Evolutionary conservation across 2,797 vertebrate genomes (phyloP).

Genomic region (Sciurus carolinensis): DNA sequence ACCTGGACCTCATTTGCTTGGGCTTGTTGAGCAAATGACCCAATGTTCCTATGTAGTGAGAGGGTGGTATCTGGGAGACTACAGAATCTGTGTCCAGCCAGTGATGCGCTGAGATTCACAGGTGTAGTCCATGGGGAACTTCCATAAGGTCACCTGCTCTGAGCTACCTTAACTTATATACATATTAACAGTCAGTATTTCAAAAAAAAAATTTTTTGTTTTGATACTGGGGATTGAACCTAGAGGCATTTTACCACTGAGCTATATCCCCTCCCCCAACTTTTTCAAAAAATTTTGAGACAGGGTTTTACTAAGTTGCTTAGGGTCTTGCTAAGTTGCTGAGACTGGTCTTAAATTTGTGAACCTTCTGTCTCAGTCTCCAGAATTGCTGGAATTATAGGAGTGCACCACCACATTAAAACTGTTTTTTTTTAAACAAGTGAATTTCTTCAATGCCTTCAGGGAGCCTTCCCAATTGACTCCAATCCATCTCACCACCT

Average conservation of each 20-base stretch:
- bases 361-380: background rate
- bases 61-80: background rate
- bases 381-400: background rate
- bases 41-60: background rate
- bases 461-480: background rate
- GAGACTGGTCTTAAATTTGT: background rate
- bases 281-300: too few species aligned
- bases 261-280: too few species aligned
- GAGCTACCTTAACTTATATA: background rate
- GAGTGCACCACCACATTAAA: background rate
- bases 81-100: background rate
- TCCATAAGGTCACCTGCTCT: background rate
- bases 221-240: background rate
- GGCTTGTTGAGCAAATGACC: background rate
- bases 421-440: constrained; percentile 13
- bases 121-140: background rate
- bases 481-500: background rate
- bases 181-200: background rate
- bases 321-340: background rate
- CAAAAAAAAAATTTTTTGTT: background rate
- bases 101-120: background rate
- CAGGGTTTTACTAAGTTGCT: too few species aligned
- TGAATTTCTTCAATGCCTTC: background rate
- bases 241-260: too few species aligned
- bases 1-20: background rate